These are phyloP conservation scores for Lordiphosa andalusiaca DNA, from an alignment of 2,888 invertebrate genomes.

Conservation along the genomic window DNA sequence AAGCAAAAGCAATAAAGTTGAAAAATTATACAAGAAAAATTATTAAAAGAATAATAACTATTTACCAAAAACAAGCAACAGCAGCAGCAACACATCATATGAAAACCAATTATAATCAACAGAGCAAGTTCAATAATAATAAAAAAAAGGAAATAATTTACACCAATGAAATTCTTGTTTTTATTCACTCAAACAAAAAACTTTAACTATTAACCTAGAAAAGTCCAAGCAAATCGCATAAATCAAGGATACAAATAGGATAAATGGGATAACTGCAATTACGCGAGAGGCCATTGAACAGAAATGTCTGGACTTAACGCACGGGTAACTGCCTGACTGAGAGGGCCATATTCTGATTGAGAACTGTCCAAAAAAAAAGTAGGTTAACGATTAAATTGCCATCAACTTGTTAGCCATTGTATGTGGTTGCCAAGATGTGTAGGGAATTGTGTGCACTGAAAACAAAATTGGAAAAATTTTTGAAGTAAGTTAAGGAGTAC, in stretches of 20 bases:
- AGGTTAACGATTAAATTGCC: slow-evolving; percentile 66
- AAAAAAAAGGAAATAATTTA: slow-evolving; percentile 53
- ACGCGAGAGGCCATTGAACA: slow-evolving; percentile 14
- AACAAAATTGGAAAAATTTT: background rate
- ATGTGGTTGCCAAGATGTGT: slow-evolving; percentile 28
- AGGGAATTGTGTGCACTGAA: slow-evolving; percentile 15
- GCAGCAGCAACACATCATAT: slow-evolving; percentile 30
- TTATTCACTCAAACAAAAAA: background rate
- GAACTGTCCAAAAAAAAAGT: slow-evolving; percentile 36
- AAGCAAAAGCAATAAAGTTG: slow-evolving; percentile 39
- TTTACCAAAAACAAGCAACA: slow-evolving; percentile 50
- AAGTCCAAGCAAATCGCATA: slow-evolving; percentile 27
- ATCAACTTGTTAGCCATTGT: slow-evolving; percentile 38
- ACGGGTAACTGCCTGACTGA: slow-evolving; percentile 17
- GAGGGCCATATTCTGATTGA: slow-evolving; percentile 6
- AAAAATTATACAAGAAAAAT: slow-evolving; percentile 30
- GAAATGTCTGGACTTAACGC: slow-evolving; percentile 18
- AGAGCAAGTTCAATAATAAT: slow-evolving; percentile 60
- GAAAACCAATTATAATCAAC: slow-evolving; percentile 26
- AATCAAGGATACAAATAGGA: slow-evolving; percentile 14
- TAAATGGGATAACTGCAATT: slow-evolving; percentile 33
- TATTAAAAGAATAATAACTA: slow-evolving; percentile 49
- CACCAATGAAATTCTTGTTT: slow-evolving; percentile 37
- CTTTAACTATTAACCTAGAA: slow-evolving; percentile 21
- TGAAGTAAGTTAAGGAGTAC: no score